Base-by-base conservation (phyloP, 2,888 invertebrate species). In the Leptinotarsa tumamoca region DNA sequence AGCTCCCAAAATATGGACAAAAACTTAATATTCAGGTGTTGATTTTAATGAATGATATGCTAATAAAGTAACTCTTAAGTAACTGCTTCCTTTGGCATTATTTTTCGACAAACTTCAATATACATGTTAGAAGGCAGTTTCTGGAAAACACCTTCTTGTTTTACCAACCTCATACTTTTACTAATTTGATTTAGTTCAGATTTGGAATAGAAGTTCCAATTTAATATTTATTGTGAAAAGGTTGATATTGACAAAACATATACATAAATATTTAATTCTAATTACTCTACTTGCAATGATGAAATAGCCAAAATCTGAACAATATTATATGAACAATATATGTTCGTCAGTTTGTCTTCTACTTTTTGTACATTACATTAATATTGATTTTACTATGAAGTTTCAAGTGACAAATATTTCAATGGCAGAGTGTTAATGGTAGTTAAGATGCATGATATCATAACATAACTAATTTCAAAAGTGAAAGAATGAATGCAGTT, bases 91-190 rank as follows among this genome's bases (percentile, higher is more conserved):
- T 68, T 68, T 50, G 51, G 51, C 67, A 69, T 69, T 49, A 56
- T 15, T 68, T 50, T 54, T 61, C 52, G 70, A 66, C 43, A 21
- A 67, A 73, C 58, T 61, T 69, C 68, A 73, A 71, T 76, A 73
- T 76, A 76, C 66, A 73, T 76, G 73, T 56, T 75, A 18, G 50
- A 63, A 71, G 67, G 58, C 50, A 76, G 58, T 49, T 73, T 76
- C 49, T 73, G 1, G 13, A 17, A 18, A 49, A n/a, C 0, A 4
- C 15, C 21, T 69, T 56, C 13, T 56, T 27, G 23, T 27, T 14
- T 14, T 15, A 61, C 27, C 27, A 17, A 68, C 43, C 13, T 54
- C 10, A 18, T 18, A 27, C 21, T 68, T 68, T 68, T 13, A 33
- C 69, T 13, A 27, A 21, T 56, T 43, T 43, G 21, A 18, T 54